Percentiles rank a stretch among this genome's conserved stretches.
phyloP scores from a whole-genome alignment of 2,113 vertebrate genomes.

The Fulica atra region DNA sequence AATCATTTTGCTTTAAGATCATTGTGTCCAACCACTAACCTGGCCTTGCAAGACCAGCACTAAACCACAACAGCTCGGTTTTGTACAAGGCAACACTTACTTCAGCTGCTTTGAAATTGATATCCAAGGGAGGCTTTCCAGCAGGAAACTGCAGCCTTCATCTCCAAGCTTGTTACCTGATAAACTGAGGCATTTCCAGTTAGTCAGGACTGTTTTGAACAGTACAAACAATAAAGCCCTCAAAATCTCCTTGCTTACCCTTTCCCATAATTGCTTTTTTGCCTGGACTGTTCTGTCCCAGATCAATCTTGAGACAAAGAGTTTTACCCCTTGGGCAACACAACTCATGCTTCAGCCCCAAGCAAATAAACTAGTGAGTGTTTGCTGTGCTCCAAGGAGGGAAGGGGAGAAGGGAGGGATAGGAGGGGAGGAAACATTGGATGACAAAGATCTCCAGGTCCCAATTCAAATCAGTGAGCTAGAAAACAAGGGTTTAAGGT shows the following conservation, averaged over 20 bases:
- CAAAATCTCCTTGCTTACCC: background rate
- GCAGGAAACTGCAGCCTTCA: slow-evolving; percentile 65
- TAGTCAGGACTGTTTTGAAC: background rate
- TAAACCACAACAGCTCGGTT: background rate
- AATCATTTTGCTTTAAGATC: too few relatives aligned
- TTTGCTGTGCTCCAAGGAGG: background rate
- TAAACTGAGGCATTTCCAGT: slow-evolving; percentile 67
- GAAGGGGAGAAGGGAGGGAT: background rate
- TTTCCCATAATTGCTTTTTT: background rate
- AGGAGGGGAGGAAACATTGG: background rate
- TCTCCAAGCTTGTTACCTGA: slow-evolving; percentile 78
- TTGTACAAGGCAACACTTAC: slow-evolving; percentile 58
- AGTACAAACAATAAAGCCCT: background rate
- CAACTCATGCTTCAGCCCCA: background rate
- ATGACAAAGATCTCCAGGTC: background rate
- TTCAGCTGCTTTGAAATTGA: slow-evolving; percentile 60
- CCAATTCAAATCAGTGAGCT: background rate
- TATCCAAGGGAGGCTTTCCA: slow-evolving; percentile 39
- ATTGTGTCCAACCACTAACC: too few relatives aligned
- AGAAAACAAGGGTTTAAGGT: background rate
- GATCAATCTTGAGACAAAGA: background rate
- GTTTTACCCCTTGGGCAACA: background rate
- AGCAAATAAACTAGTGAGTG: background rate
- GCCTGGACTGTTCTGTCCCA: background rate
- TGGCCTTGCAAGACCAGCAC: too few relatives aligned